These are phyloP conservation scores for Puma concolor DNA, from an alignment of 2,113 vertebrate genomes.

Conservation along the genomic window DNA sequence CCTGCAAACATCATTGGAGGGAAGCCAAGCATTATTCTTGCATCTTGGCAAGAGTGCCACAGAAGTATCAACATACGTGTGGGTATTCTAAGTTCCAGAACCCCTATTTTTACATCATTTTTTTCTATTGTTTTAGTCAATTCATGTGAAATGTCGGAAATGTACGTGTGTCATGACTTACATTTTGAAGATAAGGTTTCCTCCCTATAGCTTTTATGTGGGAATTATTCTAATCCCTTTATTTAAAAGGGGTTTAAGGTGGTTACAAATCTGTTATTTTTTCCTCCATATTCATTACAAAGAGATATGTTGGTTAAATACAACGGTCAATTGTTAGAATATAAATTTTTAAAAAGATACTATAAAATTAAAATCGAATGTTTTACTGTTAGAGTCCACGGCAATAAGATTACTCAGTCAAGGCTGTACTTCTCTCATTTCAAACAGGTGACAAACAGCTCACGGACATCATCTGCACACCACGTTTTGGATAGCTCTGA, in stretches of 20 bases:
- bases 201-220: neutral
- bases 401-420: neutral
- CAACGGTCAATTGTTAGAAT: neutral
- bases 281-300: neutral
- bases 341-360: neutral
- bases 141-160: neutral
- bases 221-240: neutral
- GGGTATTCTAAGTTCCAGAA: neutral
- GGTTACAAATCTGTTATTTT: neutral
- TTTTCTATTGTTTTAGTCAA: neutral
- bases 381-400: neutral
- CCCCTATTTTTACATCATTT: neutral
- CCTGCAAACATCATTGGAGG: constrained; percentile 77
- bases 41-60: neutral
- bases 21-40: constrained; percentile 25
- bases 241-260: neutral
- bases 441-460: neutral
- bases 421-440: neutral
- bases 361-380: neutral
- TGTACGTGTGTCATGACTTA: neutral
- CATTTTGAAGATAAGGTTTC: neutral
- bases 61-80: neutral
- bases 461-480: accelerated
- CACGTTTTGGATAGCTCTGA: neutral
- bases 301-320: neutral